phyloP scores from a whole-genome alignment of 2,888 invertebrate genomes.

The Patella ulyssiponensis region DNA sequence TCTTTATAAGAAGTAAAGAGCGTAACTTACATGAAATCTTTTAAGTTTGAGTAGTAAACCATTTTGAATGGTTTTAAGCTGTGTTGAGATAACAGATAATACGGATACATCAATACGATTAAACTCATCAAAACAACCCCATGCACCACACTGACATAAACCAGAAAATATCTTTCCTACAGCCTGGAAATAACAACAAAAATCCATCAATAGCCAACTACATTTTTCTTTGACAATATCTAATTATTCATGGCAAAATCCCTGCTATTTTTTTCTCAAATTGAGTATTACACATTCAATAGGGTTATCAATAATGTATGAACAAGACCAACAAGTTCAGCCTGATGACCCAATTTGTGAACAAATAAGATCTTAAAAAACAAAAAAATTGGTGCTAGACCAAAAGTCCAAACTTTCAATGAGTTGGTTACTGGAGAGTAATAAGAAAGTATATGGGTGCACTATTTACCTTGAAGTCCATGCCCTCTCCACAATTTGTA shows the following conservation, averaged over 20 bases:
- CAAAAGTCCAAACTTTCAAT: too few relatives aligned
- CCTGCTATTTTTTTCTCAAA: too few relatives aligned
- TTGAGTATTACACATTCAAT: too few relatives aligned
- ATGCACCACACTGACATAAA: conserved; percentile 89
- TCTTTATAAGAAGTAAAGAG: not conserved
- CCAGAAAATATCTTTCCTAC: conserved; percentile 77
- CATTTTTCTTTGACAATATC: too few relatives aligned
- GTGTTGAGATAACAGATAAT: conserved; percentile 92
- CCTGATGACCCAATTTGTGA: too few relatives aligned
- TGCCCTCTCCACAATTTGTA: conserved; percentile 92
- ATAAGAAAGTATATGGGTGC: too few relatives aligned
- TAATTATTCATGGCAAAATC: too few relatives aligned
- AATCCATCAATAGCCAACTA: not conserved
- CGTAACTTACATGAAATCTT: conserved; percentile 80
- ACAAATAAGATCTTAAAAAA: too few relatives aligned
- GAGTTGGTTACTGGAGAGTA: too few relatives aligned
- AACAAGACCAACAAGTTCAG: too few relatives aligned
- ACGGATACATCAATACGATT: conserved; percentile 94
- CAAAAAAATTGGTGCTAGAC: too few relatives aligned
- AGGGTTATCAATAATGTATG: too few relatives aligned
- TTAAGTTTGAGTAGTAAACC: conserved; percentile 84
- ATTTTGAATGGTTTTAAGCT: conserved; percentile 89
- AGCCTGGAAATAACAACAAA: conserved; percentile 76
- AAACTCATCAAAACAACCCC: conserved; percentile 97
- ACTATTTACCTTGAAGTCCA: conserved; percentile 77